Conservation (phyloP, 2,797 vertebrate species). For the Lates japonicus region DNA sequence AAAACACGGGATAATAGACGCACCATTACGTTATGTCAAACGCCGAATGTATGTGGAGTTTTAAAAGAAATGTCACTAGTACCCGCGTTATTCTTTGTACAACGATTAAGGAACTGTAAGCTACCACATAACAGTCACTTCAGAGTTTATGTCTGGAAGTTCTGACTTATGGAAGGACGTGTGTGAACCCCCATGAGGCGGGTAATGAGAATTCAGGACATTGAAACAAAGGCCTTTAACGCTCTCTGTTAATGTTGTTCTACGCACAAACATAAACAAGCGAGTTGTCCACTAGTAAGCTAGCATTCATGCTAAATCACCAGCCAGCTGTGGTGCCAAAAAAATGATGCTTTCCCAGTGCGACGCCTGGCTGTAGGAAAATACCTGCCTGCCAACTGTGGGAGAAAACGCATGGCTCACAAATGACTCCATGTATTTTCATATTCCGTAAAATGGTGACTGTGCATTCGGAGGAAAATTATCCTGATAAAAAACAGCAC, state of each 20-base stretch:
- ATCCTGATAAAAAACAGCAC: conserved; percentile 19
- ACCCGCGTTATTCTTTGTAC: neutral
- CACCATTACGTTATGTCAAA: neutral
- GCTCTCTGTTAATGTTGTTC: neutral
- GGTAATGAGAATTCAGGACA: neutral
- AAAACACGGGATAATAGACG: neutral
- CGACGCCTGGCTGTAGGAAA: conserved; percentile 80
- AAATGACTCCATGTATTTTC: conserved; percentile 63
- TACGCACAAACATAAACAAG: conserved; percentile 14
- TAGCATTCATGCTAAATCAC: conserved; percentile 66
- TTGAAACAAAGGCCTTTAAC: neutral
- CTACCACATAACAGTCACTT: conserved; percentile 16
- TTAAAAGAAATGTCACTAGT: neutral
- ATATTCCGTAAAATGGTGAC: conserved; percentile 43
- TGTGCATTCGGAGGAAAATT: conserved; percentile 22
- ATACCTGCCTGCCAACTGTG: conserved; percentile 78
- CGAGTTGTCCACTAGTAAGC: conserved; percentile 40
- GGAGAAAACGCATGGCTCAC: conserved; percentile 79
- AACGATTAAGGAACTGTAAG: neutral
- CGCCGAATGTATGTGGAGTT: neutral
- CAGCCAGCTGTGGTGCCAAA: conserved; percentile 47
- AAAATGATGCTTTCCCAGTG: conserved; percentile 64
- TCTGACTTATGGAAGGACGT: conserved; percentile 42
- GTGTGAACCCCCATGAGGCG: conserved; percentile 32
- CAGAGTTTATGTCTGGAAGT: conserved; percentile 50